Evolutionary conservation across 2,797 vertebrate species (phyloP), one percentile per base, ranked within the genome.

Genomic region (Falco biarmicus): DNA sequence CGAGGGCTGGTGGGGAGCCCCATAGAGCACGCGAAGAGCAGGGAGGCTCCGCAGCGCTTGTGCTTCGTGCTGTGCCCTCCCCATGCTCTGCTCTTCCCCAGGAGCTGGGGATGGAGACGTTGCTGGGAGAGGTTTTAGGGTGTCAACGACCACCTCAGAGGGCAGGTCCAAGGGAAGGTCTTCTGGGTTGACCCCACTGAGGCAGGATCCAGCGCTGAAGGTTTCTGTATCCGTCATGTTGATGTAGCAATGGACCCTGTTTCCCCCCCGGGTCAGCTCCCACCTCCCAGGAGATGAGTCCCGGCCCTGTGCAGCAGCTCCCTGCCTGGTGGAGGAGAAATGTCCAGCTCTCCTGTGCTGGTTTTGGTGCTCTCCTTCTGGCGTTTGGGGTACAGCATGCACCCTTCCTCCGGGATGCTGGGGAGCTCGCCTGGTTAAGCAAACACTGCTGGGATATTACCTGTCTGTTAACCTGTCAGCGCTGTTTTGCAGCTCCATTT

Each of bases 401-500:
- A 6, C 54, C 80, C 54, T 61, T 53, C 51, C 89, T 85, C 31
- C 1, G 7, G n/a, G 43, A 90, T 60, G 87, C 93, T 24, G 56
- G 89, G 86, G 89, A 61, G 90, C 94, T 97, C 28, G n/a, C 91
- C 95, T 95, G 96, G 92, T 91, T 97, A 88, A 96, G 92, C 97
- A 84, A 97, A 97, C 97, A 96, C 74, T 0, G 24, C 76, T 21
- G 95, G 95, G 92, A 51, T 91, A 81, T 97, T 93, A 96, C 97
- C 97, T 95, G 97, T 80, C 97, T 96, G 93, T 94, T 97, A 89
- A 85, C 96, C 95, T 94, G 94, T 96, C 98, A 97, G 69, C 74
- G 29, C 87, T 68, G 95, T 45, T 94, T 86, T 92, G 95, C 94
- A 84, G 93, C 89, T 78, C 94, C 32, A 65, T 96, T 98, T 98